Base-by-base conservation (phyloP, 2,888 invertebrate genomes). In the Eilema griseolum region DNA sequence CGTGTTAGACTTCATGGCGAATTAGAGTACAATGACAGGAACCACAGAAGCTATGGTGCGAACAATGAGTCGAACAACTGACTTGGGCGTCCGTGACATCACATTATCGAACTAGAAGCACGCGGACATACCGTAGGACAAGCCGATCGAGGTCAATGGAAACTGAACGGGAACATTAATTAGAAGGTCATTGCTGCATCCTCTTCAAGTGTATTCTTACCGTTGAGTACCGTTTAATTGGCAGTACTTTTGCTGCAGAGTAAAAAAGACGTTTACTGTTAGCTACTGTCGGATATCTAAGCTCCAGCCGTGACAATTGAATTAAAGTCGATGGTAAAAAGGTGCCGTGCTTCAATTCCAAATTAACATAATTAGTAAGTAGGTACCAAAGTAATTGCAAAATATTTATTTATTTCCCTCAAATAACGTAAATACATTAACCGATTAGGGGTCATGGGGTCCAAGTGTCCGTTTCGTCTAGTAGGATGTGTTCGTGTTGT, bases 21-120 rank as follows among this genome's bases (percentile, higher is more conserved):
- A 88, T 95, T 90, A 91, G 82, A 86, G 85, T 83, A 95, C 95
- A 95, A 95, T 95, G 91, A 90, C 92, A 93, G 95, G 95, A 95
- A 95, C 89, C 90, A 88, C 91, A 91, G 92, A 88, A 75, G 74
- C 74, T 72, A 85, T 83, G 80, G 79, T 77, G 85, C 86, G 87
- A 88, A 95, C 94, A 95, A 94, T 94, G 88, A 86, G 74, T 80
- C 76, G 78, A 82, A 83, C 83, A 80, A 87, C 84, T 85, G 80
- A 83, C 78, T 81, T 85, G 81, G 70, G 79, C 84, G 93, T 90
- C 94, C 94, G 86, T 95, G 95, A 94, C 94, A 93, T 85, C 87
- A 85, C 90, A 86, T 86, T 90, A 89, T 88, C 83, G 84, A 86
- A 83, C 85, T 78, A 80, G 82, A 85, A 84, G 85, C 82, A 78